phyloP scores from a whole-genome alignment of 2,113 vertebrate genomes.

The Cacatua alba region DNA sequence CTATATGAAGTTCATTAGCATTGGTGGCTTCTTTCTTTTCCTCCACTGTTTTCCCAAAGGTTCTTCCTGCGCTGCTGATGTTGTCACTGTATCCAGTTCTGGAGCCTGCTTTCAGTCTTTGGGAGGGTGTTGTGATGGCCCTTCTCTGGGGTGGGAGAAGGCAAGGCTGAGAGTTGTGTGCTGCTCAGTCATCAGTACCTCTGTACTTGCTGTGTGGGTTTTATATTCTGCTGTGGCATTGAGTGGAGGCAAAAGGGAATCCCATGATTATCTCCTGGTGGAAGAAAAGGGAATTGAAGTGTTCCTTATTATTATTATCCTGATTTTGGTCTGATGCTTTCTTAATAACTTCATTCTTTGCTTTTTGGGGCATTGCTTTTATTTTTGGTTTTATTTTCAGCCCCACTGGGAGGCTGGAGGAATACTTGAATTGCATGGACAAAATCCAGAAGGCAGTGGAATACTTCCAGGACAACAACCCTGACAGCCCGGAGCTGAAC shows the following conservation, averaged over 20 bases:
- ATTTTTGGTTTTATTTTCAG: slow-evolving; percentile 66
- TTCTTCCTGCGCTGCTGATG: neutral
- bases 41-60: neutral
- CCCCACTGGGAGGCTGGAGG: slow-evolving; percentile 90
- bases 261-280: neutral
- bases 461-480: slow-evolving; percentile 98
- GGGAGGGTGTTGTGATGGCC: neutral
- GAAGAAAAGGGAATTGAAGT: neutral
- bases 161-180: neutral
- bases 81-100: neutral
- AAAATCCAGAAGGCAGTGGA: slow-evolving; percentile 98
- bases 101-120: neutral
- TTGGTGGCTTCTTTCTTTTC: neutral
- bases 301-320: neutral
- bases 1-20: neutral
- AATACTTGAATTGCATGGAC: slow-evolving; percentile 92
- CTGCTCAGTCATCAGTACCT: neutral
- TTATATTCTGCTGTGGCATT: neutral
- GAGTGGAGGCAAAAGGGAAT: neutral
- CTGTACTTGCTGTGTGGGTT: neutral
- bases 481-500: slow-evolving; percentile 95
- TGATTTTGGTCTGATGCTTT: neutral
- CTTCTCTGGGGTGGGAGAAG: neutral
- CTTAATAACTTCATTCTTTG: neutral
- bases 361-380: neutral